Conservation (phyloP, 2,888 invertebrate species). For the Phyto melanocephala region DNA sequence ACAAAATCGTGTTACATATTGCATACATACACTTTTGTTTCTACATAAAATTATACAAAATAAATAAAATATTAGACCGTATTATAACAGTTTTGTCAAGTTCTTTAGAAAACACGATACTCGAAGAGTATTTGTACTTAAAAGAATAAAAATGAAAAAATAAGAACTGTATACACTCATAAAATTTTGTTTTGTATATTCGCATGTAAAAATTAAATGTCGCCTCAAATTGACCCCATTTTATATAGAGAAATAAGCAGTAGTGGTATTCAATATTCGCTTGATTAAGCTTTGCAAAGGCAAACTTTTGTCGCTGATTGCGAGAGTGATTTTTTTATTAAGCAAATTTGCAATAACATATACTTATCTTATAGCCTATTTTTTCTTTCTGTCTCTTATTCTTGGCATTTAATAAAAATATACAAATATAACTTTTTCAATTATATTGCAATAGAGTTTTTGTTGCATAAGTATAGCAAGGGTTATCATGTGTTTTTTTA, state of each 20-base stretch:
- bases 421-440: no score
- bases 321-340: no score
- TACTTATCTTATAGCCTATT: no score
- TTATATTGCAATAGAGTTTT: no score
- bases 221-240: constrained; percentile 65
- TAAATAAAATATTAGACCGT: neutral
- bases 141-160: neutral
- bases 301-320: no score
- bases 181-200: neutral
- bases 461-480: no score
- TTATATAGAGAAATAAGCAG: constrained; percentile 7
- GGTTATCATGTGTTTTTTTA: no score
- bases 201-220: constrained; percentile 51
- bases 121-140: neutral
- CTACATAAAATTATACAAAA: neutral
- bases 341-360: no score
- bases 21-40: neutral
- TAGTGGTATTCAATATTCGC: neutral
- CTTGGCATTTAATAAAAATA: no score
- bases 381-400: no score
- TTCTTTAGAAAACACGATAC: neutral
- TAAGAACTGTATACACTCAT: neutral
- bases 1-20: constrained; percentile 5
- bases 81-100: neutral
- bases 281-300: no score